Evolutionary conservation across 2,113 vertebrate genomes (phyloP), one percentile per base, ranked within the genome.

Genomic region (Mesembrinibis cayennensis): DNA sequence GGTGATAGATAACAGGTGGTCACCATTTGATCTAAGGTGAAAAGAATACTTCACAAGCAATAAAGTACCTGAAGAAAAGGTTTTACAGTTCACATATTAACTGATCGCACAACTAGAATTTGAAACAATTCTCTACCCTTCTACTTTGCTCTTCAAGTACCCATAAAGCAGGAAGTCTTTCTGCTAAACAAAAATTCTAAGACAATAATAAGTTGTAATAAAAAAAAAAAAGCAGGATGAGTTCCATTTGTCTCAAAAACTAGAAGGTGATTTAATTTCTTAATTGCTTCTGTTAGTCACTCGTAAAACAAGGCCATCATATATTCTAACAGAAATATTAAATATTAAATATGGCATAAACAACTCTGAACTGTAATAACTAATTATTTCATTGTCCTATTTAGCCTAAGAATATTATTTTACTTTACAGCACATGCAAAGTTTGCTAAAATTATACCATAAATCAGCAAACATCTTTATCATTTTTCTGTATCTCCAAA

Each of bases 101-200:
- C 86, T 92, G 97, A 97, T 97, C 97, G 95, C 92, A 92, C 97
- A 95, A 97, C 96, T 97, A 95, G 13, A 97, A 96, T 80, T 94
- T 96, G 92, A 98, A 98, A 98, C 96, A 98, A 98, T 98, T 98
- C 96, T 98, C 98, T 98, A 96, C 93, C 96, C 95, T 98, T 98
- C 96, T 92, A 94, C 94, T 98, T 96, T 95, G 91, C 83, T 97
- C 72, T 93, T 96, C 80, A 93, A 95, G 92, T 94, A 96, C 95
- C 87, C 89, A 97, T 92, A 95, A 96, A 71, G 84, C 34, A 94
- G 77, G 94, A 98, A 98, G 95, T 95, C 95, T 97, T 98, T 44
- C 67, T 94, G 93, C 93, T 86, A 94, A 87, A 83, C 87, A 97
- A 97, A 94, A 97, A 97, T 96, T 98, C 97, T 98, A 98, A 94